Evolutionary conservation across 1,140 invertebrate species (phyloP).

Genomic region (Paramacrobiotus metropolitanus): DNA sequence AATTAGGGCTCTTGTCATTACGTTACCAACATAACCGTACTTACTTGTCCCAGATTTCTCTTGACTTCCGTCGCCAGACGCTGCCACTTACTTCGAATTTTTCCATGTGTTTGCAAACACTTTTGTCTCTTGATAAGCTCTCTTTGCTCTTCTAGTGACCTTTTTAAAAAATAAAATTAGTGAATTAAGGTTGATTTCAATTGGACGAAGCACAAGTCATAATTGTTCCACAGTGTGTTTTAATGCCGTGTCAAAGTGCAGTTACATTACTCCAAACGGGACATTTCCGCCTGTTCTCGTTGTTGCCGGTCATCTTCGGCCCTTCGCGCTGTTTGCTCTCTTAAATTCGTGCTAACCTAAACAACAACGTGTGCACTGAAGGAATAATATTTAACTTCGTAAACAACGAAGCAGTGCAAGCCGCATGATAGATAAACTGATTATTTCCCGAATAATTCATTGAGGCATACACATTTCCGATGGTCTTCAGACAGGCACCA

Average conservation of each 20-base stretch:
- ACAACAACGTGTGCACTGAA: not conserved
- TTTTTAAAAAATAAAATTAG: not conserved
- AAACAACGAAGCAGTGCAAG: too few species aligned
- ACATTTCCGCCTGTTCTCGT: not conserved
- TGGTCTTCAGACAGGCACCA: not conserved
- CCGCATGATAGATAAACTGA: too few species aligned
- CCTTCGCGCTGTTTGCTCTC: not conserved
- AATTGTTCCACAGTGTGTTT: too few species aligned
- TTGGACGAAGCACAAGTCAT: not conserved
- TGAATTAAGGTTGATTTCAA: not conserved
- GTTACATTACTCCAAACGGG: conserved; percentile 1
- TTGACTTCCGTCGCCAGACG: not conserved
- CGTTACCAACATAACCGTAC: not conserved
- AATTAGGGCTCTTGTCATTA: not conserved
- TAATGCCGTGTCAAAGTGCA: too few species aligned
- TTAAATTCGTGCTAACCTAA: not conserved
- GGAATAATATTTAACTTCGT: too few species aligned
- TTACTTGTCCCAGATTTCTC: not conserved
- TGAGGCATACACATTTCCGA: not conserved
- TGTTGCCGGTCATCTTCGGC: not conserved
- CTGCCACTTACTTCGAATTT: not conserved
- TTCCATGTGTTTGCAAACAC: not conserved
- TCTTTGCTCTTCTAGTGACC: not conserved
- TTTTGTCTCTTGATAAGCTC: not conserved
- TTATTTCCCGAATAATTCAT: too few species aligned